Evolutionary conservation across 2,888 invertebrate species (phyloP), one percentile per base, ranked within the genome.

Genomic region (Blomia tropicalis): DNA sequence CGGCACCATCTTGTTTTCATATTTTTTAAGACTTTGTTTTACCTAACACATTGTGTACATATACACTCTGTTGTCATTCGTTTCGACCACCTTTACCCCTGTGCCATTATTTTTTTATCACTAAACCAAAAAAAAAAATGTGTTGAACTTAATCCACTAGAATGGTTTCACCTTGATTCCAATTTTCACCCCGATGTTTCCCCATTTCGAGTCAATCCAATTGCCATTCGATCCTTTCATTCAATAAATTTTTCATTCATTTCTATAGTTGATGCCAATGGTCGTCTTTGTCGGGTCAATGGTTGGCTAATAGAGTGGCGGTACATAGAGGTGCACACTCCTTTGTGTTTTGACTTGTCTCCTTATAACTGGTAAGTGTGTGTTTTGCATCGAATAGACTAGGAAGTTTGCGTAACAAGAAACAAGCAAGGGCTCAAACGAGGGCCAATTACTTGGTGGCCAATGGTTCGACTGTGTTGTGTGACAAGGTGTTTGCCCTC

Each of bases 341-440:
- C 51, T 47, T 47, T 47, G 51, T 47, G 51, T 47, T 47, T 14
- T 47, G 51, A 47, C 51, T 47, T 47, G 51, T 47, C 51, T 47
- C 7, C 51, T 47, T 47, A 47, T 7, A 7, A 11, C n/a, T 47
- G 7, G 51, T 47, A 11, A 11, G 51, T 47, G 23, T 19, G 7
- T 47, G 23, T 47, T 47, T 7, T 47, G 23, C 51, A 22, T 14
- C 51, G 41, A 41, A 14, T 47, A 7, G n/a, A 47, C n/a, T 11
- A 47, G 51, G 51, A 47, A 47, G 51, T 47, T 47, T 47, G 51
- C n/a, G 51, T n/a, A 47, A 22, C 51, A 11, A 11, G 51, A 11
- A 47, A n/a, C n/a, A 27, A 22, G 51, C 51, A 47, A 47, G 51
- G 51, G 51, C 51, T 47, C 51, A 47, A n/a, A 7, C 51, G 36